These are phyloP conservation scores for Trachelus troglodyta DNA, from an alignment of 2,888 invertebrate genomes.

Conservation along the genomic window DNA sequence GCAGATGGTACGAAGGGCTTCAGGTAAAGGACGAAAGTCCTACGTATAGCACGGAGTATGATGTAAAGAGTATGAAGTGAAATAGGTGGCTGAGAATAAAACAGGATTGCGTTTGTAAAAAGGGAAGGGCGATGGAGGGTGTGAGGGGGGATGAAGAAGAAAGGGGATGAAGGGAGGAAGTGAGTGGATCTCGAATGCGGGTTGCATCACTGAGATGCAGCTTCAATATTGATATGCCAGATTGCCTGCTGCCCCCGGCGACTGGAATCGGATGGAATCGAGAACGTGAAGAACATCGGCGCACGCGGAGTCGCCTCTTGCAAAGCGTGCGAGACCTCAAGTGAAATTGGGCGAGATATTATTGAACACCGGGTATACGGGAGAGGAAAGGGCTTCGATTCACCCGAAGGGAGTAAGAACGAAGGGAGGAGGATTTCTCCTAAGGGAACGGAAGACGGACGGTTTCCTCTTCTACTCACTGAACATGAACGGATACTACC, in stretches of 20 bases:
- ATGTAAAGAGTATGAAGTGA: not conserved
- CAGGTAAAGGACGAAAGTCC: not conserved
- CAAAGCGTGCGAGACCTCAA: constrained; percentile 48
- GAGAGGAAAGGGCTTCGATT: not conserved
- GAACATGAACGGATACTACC: not conserved
- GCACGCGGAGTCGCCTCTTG: constrained; percentile 17
- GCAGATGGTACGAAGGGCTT: not conserved
- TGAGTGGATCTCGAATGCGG: constrained; percentile 20
- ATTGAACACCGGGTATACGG: constrained; percentile 33
- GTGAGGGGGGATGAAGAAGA: too few species aligned
- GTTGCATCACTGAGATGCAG: constrained; percentile 38
- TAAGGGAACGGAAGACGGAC: not conserved
- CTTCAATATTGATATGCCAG: constrained; percentile 51
- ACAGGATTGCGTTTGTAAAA: not conserved
- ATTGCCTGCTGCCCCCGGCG: constrained; percentile 46
- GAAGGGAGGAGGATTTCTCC: not conserved
- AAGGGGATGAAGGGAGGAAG: constrained; percentile 15
- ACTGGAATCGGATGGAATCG: constrained; percentile 2
- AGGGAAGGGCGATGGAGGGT: not conserved
- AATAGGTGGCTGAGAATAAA: not conserved
- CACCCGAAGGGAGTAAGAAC: not conserved
- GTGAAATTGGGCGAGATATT: constrained; percentile 55
- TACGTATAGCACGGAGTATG: not conserved
- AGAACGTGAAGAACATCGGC: not conserved
- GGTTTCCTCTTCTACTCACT: not conserved